Percentiles rank a stretch among this genome's conserved stretches.
phyloP scores from a whole-genome alignment of 1,140 invertebrate species.

The Globodera rostochiensis region DNA sequence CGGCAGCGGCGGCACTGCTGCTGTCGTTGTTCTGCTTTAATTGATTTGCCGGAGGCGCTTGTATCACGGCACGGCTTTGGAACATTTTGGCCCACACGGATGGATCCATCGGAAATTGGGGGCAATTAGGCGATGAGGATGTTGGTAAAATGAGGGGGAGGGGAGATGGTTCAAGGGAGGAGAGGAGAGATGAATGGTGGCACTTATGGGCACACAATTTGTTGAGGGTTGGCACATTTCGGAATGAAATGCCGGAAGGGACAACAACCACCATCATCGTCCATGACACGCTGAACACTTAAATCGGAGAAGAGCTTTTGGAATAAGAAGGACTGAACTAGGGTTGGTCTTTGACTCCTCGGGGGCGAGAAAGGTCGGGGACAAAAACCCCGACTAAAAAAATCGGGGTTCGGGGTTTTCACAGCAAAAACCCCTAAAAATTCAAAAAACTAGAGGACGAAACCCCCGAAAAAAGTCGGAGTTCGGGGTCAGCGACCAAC shows the following conservation, averaged over 20 bases:
- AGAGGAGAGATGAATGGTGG: background rate
- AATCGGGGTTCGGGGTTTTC: too few species aligned
- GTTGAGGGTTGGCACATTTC: background rate
- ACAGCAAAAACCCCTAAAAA: too few species aligned
- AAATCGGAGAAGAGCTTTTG: background rate
- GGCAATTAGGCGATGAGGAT: background rate
- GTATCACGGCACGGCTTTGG: background rate
- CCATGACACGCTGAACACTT: background rate
- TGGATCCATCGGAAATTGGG: background rate
- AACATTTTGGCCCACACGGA: constrained; percentile 16
- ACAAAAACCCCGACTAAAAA: too few species aligned
- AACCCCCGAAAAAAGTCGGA: too few species aligned
- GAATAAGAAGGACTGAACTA: background rate
- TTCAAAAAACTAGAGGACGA: too few species aligned
- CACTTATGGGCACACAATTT: background rate
- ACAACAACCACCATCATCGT: background rate
- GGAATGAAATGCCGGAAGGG: background rate
- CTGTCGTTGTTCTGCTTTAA: constrained; percentile 12
- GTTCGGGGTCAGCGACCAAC: too few species aligned
- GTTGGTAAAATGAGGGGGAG: background rate
- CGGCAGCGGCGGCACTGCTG: background rate
- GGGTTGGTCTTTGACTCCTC: too few species aligned
- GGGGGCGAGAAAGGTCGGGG: too few species aligned
- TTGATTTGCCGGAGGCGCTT: background rate
- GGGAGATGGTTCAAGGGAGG: background rate